phyloP scores from a whole-genome alignment of 2,888 invertebrate genomes.

The Lepidocyrtinus sp. region DNA sequence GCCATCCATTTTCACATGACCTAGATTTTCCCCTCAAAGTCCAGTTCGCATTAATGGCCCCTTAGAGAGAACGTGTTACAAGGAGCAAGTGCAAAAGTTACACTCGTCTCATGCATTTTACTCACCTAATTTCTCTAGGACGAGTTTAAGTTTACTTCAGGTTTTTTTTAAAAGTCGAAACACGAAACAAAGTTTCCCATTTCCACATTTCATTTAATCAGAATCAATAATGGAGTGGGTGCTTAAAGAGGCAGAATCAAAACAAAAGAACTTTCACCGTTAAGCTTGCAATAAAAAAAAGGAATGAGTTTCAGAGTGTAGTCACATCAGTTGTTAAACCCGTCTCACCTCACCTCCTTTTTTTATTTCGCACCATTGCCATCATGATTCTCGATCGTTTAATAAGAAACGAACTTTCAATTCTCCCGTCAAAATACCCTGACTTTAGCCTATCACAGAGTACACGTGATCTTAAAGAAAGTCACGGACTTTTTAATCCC shows the following conservation, averaged over 20 bases:
- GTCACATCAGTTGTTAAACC: too few relatives aligned
- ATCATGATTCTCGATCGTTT: not conserved
- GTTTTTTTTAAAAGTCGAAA: not conserved
- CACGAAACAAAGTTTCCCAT: not conserved
- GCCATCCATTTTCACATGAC: not conserved
- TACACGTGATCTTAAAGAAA: not conserved
- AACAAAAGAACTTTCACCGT: not conserved
- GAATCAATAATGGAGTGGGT: not conserved
- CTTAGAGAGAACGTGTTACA: not conserved
- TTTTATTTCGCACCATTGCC: not conserved
- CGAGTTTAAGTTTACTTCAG: not conserved
- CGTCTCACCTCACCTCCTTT: not conserved
- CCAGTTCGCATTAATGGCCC: not conserved
- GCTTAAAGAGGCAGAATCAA: not conserved
- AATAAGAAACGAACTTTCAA: not conserved
- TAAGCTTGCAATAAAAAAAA: too few relatives aligned
- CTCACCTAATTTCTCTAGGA: not conserved
- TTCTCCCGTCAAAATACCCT: not conserved
- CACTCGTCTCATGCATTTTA: not conserved
- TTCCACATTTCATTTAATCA: not conserved
- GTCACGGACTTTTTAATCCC: not conserved
- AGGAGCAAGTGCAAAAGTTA: not conserved
- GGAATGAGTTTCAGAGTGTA: not conserved
- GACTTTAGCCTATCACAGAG: not conserved
- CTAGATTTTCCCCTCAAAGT: too few relatives aligned